Base-by-base conservation (phyloP, 1,140 invertebrate species). In the Drosophila repleta region DNA sequence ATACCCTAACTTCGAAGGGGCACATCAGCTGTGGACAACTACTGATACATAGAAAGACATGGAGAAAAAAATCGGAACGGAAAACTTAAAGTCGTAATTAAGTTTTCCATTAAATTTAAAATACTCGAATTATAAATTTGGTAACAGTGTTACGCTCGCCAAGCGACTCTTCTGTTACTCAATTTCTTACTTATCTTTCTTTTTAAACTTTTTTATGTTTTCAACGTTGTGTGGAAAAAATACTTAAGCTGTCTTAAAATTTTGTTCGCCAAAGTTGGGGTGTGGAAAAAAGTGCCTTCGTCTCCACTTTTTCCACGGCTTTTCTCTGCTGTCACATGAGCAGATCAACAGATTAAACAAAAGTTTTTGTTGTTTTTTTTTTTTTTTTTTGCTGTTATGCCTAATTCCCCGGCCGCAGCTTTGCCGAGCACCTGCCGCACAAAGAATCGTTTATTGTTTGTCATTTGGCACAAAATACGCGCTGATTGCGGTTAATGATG, bases 401-500 rank as follows among this genome's bases (percentile, higher is more conserved):
- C 37, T 46, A 53, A 72, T 52, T 72, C 63, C 63, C 63, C 32
- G 66, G 48, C 49, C 26, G 18, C 39, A 48, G 69, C 48, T 46
- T 11, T 29, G 5, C 26, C 11, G 24, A 21, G 5, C 17, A 55
- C 35, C 67, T 63, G 63, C 32, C 56, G 32, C 51, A 87, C 63
- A 87, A 75, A 72, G 70, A 76, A 87, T 85, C 64, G 61, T 69
- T 49, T 68, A 87, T 82, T 80, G 74, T 71, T 66, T 85, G 81
- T 77, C 74, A 78, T 56, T 84, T 85, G 74, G 60, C 69, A 61
- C 63, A 63, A 74, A 85, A 85, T 67, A 67, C 46, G 65, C 64
- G 78, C 70, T 87, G 82, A 87, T 85, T 87, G 83, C 67, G 78
- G 83, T 87, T 85, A 87, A 85, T 82, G 82, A 87, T 87, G 82